Base-by-base conservation (phyloP, 2,113 vertebrate genomes). In the Rallus limicola region DNA sequence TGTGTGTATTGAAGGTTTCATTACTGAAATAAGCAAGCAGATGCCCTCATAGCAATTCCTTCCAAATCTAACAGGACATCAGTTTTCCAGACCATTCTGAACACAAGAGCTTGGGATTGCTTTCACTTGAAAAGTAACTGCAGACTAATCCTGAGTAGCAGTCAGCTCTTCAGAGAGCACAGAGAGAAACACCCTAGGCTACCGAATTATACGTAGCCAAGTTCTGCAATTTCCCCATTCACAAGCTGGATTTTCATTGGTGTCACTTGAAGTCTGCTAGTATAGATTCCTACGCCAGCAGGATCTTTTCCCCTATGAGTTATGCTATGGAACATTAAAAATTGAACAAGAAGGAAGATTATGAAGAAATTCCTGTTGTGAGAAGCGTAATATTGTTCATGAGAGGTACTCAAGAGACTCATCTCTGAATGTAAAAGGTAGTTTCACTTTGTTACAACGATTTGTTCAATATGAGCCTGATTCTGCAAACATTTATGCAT, bases 351-450 rank as follows among this genome's bases (percentile, higher is more conserved):
- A 38, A 60, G 18, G 60, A 64, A 70, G 20, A 92, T 50, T 42
- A 76, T 14, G 63, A 87, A 63, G 46, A 56, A 74, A 86, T 26
- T 90, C 33, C 75, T 90, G 26, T 85, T 74, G 74, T 63, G 71
- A 94, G 64, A 83, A 85, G 46, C 40, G 63, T 62, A 78, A 78
- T 86, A 52, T 8, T 83, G 76, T 81, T 72, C 9, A 6, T 16
- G 46, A 91, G 34, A 84, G 71, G 62, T 67, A 36, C 26, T 69
- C 3, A 0, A 60, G 86, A 74, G 93, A 72, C 33, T 50, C 10
- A 74, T 38, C 21, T 82, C 46, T 83, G 80, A 74, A 82, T 59
- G 80, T 90, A 86, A 91, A 92, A 86, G n/a, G 33, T 23, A 62
- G 36, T 93, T 92, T 78, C 56, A 38, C 11, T 90, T 91, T 0